Evolutionary conservation across 2,888 invertebrate genomes (phyloP).

Genomic region (Drosophila putrida): DNA sequence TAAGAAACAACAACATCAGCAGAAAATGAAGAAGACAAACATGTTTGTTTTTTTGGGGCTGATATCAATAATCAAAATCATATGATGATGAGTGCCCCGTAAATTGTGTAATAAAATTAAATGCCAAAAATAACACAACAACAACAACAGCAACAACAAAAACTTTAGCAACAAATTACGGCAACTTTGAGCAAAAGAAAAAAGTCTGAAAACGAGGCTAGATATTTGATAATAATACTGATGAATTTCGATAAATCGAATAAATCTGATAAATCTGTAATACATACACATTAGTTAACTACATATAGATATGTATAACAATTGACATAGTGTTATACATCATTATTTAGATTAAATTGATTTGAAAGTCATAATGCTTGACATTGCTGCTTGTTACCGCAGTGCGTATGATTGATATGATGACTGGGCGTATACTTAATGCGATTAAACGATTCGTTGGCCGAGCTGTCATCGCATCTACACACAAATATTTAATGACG

Average conservation of each 20-base stretch:
- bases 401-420: constrained; percentile 41
- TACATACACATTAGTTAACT: background rate
- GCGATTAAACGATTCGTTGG: constrained; percentile 11
- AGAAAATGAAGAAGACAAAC: constrained; percentile 17
- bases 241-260: background rate
- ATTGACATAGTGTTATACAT: background rate
- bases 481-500: constrained; percentile 7
- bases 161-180: constrained; percentile 10
- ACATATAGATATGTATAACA: background rate
- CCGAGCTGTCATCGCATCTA: constrained; percentile 21
- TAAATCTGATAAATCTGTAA: background rate
- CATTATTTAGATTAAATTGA: constrained; percentile 7
- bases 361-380: constrained; percentile 17
- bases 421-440: constrained; percentile 16
- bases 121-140: constrained; percentile 18
- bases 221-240: background rate
- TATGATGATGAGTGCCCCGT: constrained; percentile 41
- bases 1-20: background rate
- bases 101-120: constrained; percentile 53
- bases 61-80: constrained; percentile 62
- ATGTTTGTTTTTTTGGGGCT: constrained; percentile 37
- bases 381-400: constrained; percentile 1
- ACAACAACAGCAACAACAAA: background rate
- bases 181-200: background rate
- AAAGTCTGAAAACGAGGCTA: background rate